Conservation (phyloP, 2,113 vertebrate species). For the Odontophorus gujanensis region DNA sequence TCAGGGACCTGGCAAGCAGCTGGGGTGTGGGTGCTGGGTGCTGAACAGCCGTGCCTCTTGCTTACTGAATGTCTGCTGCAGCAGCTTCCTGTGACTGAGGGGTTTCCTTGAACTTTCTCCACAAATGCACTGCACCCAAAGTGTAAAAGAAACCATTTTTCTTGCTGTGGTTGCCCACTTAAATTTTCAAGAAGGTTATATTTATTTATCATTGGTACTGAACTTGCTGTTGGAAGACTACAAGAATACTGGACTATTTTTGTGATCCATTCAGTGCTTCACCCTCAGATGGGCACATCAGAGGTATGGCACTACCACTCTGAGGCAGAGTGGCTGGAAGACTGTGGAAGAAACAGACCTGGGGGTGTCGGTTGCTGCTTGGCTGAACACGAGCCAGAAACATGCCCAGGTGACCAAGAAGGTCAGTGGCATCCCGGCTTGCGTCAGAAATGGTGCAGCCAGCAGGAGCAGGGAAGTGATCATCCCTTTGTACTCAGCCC, state of each 20-base stretch:
- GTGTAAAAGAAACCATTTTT: conserved; percentile 22
- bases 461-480: no score
- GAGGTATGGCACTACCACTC: neutral
- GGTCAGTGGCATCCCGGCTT: no score
- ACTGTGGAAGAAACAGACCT: no score
- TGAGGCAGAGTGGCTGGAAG: no score
- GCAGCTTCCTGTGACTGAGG: conserved; percentile 19
- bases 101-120: conserved; percentile 44
- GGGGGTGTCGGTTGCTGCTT: no score
- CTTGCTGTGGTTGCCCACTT: conserved; percentile 49
- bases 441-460: no score
- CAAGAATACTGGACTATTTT: neutral
- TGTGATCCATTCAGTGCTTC: rapidly evolving
- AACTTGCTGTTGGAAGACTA: neutral
- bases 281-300: neutral
- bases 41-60: neutral
- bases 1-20: neutral
- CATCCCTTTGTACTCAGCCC: no score
- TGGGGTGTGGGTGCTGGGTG: neutral
- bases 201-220: neutral
- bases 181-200: conserved; percentile 34
- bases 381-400: no score
- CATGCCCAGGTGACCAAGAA: no score
- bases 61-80: neutral
- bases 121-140: neutral